Evolutionary conservation across 2,888 invertebrate species (phyloP).

Genomic region (Mesoligia furuncula): DNA sequence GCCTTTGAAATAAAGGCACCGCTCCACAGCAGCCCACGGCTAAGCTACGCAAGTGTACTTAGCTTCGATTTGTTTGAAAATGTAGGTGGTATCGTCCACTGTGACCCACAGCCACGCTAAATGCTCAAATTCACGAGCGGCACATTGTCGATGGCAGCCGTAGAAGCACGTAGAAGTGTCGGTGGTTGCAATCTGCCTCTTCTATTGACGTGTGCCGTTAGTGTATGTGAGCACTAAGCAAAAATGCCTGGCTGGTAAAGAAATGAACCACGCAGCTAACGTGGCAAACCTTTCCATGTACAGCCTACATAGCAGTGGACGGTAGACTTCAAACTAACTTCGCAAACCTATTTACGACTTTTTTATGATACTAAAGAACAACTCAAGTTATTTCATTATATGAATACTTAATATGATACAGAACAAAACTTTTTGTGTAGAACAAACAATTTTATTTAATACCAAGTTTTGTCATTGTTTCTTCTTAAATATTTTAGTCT

Average conservation of each 20-base stretch:
- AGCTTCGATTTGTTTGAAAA: not conserved
- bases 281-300: not conserved
- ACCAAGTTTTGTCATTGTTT: constrained; percentile 17
- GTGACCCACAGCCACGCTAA: not conserved
- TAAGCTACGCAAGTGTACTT: not conserved
- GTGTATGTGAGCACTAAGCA: not conserved
- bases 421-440: not conserved
- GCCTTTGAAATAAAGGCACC: no score
- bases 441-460: constrained; percentile 10
- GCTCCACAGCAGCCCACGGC: not conserved
- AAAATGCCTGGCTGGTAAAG: not conserved
- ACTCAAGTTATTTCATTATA: constrained; percentile 6
- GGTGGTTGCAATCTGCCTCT: no score
- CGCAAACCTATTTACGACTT: not conserved
- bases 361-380: constrained; percentile 1
- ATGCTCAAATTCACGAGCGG: no score
- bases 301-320: not conserved
- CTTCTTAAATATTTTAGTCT: constrained; percentile 2
- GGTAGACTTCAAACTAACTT: not conserved
- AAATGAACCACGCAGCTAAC: not conserved
- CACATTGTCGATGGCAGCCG: no score
- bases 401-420: constrained; percentile 11
- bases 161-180: no score
- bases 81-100: no score
- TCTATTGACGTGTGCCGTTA: no score